Conservation (phyloP, 2,113 vertebrate genomes). For the Eolophus roseicapilla region DNA sequence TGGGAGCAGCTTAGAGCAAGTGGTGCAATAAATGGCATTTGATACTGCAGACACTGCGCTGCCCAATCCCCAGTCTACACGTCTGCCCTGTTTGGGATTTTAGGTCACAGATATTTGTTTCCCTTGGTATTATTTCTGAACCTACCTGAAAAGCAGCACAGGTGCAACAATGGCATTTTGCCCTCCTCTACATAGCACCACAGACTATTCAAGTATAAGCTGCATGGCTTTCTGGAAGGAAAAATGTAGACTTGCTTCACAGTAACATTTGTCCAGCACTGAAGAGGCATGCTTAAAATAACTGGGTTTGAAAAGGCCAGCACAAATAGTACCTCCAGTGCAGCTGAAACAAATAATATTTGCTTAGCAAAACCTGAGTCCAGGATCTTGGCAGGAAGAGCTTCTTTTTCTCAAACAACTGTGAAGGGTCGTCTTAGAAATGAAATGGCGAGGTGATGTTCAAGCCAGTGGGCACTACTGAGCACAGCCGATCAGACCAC, state of each 20-base stretch:
- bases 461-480: not conserved
- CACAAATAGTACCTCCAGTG: not conserved
- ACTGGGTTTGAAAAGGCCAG: not conserved
- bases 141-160: not conserved
- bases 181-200: not conserved
- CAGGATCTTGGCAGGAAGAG: constrained; percentile 26
- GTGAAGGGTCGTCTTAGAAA: not conserved
- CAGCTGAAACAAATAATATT: constrained; percentile 29
- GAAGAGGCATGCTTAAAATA: not conserved
- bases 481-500: not conserved
- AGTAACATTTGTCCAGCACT: not conserved
- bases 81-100: not conserved
- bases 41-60: not conserved
- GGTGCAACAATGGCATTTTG: not conserved
- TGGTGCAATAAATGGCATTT: not conserved
- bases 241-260: not conserved
- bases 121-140: not conserved
- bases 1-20: not conserved
- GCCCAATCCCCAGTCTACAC: not conserved
- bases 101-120: not conserved
- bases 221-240: not conserved
- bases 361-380: not conserved
- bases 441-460: not conserved
- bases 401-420: not conserved
- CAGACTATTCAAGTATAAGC: not conserved